Evolutionary conservation across 2,888 invertebrate species (phyloP).

Genomic region (Drosophila lutescens): DNA sequence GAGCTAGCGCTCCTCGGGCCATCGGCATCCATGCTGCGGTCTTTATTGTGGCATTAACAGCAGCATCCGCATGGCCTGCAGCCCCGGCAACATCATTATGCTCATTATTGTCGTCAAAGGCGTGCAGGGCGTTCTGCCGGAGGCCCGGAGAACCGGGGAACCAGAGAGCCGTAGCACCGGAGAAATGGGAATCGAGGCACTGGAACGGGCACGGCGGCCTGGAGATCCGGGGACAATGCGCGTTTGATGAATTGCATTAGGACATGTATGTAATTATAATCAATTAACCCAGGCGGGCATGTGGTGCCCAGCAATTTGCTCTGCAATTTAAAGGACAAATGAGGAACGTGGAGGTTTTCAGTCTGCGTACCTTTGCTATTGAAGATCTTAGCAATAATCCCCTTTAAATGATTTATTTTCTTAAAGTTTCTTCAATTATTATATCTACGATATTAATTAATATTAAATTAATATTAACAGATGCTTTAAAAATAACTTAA

Average conservation of each 20-base stretch:
- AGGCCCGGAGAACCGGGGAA: constrained; percentile 14
- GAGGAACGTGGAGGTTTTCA: background rate
- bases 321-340: constrained; percentile 14
- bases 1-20: constrained; percentile 21
- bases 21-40: constrained; percentile 41
- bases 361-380: background rate
- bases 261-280: constrained; percentile 60
- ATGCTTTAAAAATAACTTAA: no score
- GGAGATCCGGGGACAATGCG: constrained; percentile 24
- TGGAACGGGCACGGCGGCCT: background rate
- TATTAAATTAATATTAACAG: no score
- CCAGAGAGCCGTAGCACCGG: constrained; percentile 5
- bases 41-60: constrained; percentile 55
- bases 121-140: constrained; percentile 31
- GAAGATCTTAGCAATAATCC: background rate
- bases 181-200: background rate
- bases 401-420: no score
- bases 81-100: constrained; percentile 56
- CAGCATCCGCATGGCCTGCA: constrained; percentile 47
- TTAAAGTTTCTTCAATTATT: no score
- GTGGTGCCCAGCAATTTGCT: constrained; percentile 25
- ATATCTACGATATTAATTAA: no score
- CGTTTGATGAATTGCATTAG: constrained; percentile 61
- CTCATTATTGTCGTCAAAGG: constrained; percentile 54
- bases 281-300: constrained; percentile 33